A percentile compares a stretch with the other conserved stretches of the same genome.
Conservation (phyloP, 2,113 vertebrate species). For the Morone chrysops region DNA sequence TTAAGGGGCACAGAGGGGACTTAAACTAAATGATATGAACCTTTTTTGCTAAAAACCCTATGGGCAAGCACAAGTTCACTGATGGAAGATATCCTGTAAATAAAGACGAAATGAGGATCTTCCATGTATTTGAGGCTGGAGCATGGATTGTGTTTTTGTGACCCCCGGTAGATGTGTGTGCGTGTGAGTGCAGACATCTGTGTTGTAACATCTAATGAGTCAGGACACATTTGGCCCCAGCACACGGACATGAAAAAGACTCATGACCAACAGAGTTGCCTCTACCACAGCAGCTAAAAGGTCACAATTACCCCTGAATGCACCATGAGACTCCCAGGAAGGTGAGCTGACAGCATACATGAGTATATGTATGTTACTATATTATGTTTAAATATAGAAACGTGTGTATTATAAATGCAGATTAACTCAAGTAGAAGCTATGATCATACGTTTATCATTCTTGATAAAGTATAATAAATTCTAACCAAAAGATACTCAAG, state of each 20-base stretch:
- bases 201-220: constrained; percentile 31
- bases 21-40: constrained; percentile 33
- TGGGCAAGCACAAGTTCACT: background rate
- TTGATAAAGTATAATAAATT: background rate
- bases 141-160: constrained; percentile 8
- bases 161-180: background rate
- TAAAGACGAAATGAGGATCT: background rate
- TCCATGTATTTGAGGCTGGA: background rate
- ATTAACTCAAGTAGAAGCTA: background rate
- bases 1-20: constrained; percentile 46
- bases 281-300: constrained; percentile 34
- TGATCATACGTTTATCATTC: background rate
- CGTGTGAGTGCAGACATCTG: constrained; percentile 17
- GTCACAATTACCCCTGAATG: constrained; percentile 52
- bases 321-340: background rate
- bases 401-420: background rate
- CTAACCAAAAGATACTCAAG: background rate
- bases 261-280: constrained; percentile 7
- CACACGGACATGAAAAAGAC: constrained; percentile 12
- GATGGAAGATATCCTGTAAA: background rate
- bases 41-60: constrained; percentile 6
- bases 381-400: background rate
- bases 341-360: constrained; percentile 9
- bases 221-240: constrained; percentile 44
- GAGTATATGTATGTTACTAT: background rate